phyloP scores from a whole-genome alignment of 1,140 invertebrate species.

The Bombus huntii region DNA sequence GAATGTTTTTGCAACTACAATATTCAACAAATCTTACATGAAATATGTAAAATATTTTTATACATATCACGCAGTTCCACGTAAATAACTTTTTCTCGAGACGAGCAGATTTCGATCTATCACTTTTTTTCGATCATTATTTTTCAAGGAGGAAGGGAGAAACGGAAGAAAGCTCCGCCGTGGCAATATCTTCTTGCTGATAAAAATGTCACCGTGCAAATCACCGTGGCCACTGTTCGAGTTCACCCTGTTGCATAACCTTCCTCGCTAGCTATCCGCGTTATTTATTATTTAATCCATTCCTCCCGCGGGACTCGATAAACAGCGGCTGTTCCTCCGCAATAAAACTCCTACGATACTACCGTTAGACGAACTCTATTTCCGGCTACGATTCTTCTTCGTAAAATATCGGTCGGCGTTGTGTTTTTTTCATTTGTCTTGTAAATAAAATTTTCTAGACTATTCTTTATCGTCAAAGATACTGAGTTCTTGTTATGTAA shows the following conservation, averaged over 20 bases:
- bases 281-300: constrained; percentile 33
- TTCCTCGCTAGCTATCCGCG: too few species aligned
- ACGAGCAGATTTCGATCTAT: not conserved
- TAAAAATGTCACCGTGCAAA: not conserved
- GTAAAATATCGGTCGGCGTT: not conserved
- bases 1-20: not conserved
- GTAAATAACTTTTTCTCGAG: not conserved
- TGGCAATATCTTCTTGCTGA: not conserved
- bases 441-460: not conserved
- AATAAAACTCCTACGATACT: not conserved
- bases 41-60: not conserved
- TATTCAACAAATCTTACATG: not conserved
- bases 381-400: not conserved
- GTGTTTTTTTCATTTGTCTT: not conserved
- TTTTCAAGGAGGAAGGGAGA: not conserved
- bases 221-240: not conserved
- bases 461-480: not conserved
- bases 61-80: not conserved
- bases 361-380: not conserved
- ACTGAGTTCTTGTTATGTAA: not conserved
- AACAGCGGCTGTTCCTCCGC: not conserved
- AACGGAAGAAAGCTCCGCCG: not conserved
- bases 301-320: not conserved
- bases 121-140: constrained; percentile 5
- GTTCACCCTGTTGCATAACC: constrained; percentile 3